Evolutionary conservation across 2,797 vertebrate genomes (phyloP).

Genomic region (Brotula barbata): DNA sequence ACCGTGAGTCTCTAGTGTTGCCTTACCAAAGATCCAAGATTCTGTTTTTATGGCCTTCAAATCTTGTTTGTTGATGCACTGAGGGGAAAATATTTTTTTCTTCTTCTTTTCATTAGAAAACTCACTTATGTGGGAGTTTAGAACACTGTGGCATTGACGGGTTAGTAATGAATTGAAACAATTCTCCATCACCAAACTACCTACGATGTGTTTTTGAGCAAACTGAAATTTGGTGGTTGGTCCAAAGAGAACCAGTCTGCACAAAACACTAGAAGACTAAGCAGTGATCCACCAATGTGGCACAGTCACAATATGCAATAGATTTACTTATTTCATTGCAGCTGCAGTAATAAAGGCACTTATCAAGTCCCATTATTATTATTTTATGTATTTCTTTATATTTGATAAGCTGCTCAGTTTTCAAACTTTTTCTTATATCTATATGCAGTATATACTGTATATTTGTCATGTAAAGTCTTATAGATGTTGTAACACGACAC

Average conservation of each 20-base stretch:
- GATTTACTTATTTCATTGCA: neutral
- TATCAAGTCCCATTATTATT: neutral
- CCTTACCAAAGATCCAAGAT: neutral
- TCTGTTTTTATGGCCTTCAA: too few relatives aligned
- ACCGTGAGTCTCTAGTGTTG: conserved; percentile 83
- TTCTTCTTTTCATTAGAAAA: neutral
- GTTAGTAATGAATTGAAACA: conserved; percentile 10
- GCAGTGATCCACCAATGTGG: neutral
- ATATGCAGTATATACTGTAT: neutral
- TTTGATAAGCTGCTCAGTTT: neutral
- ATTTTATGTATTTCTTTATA: neutral
- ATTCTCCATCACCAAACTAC: neutral
- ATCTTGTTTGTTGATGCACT: too few relatives aligned
- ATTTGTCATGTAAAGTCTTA: too few relatives aligned
- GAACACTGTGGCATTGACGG: neutral
- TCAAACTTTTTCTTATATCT: neutral
- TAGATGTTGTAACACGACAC: too few relatives aligned
- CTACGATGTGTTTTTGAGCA: neutral
- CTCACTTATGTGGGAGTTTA: neutral
- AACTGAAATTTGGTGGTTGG: conserved; percentile 5
- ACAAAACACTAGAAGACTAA: neutral
- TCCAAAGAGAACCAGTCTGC: neutral
- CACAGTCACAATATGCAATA: neutral
- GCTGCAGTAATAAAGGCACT: neutral
- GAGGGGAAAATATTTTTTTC: neutral